These are phyloP conservation scores for Drosophila tristis DNA, from an alignment of 1,140 invertebrate genomes.

Conservation along the genomic window DNA sequence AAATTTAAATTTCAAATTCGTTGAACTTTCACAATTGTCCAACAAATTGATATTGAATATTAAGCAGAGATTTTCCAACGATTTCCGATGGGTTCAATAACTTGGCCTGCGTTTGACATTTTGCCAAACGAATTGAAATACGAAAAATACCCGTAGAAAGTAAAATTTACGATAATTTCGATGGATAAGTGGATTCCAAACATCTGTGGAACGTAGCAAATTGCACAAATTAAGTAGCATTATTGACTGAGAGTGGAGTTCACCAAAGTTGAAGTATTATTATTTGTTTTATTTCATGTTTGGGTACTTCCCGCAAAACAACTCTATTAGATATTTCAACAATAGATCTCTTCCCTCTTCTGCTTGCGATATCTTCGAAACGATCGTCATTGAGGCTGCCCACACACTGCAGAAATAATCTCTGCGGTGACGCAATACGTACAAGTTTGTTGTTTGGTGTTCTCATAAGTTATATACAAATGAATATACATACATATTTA, in stretches of 20 bases:
- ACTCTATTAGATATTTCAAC: no score
- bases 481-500: conserved; percentile 7
- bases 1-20: conserved; percentile 65
- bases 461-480: conserved; percentile 16
- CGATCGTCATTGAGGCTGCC: conserved; percentile 37
- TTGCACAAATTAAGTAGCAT: conserved; percentile 22
- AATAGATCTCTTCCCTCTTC: no score
- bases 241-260: no score
- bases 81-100: conserved; percentile 60
- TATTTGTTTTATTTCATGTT: no score
- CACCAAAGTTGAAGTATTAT: no score
- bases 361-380: neutral
- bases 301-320: no score
- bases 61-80: conserved; percentile 54
- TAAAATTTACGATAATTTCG: conserved; percentile 10
- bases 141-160: conserved; percentile 30
- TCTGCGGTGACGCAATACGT: conserved; percentile 39
- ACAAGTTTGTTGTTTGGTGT: conserved; percentile 13
- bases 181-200: conserved; percentile 35
- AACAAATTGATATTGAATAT: conserved; percentile 63
- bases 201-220: conserved; percentile 31
- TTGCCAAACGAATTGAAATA: conserved; percentile 59
- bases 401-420: conserved; percentile 25
- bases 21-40: conserved; percentile 76
- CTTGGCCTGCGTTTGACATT: conserved; percentile 30